Base-by-base conservation (phyloP, 92 coral and sea anemone species). In the Parazoanthus atlanticus region DNA sequence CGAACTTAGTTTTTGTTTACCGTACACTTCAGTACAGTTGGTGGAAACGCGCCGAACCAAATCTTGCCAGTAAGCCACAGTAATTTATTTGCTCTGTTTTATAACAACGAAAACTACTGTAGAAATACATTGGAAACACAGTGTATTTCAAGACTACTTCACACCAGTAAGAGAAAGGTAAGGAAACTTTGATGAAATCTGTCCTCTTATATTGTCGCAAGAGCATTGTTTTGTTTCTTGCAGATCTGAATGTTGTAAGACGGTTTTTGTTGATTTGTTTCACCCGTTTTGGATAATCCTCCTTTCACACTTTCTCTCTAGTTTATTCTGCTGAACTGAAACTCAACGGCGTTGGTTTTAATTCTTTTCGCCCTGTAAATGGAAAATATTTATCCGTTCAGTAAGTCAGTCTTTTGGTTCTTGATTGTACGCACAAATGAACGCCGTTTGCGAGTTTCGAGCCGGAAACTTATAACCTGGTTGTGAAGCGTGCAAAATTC, bases 131-230 rank as follows among this genome's bases (percentile, higher is more conserved):
- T 49, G 66, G 41, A 71, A 16, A 70, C 38, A 71, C 74, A 46
- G 87, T 84, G 40, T 67, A 38, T 84, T 46, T 84, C 56, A 70
- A 40, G 38, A 29, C 67, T 4, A 29, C 66, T 41, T 43, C 38
- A 71, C 74, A 52, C 41, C 64, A 54, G n/a, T 46, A 71, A 30
- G 65, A 43, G 25, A 70, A 84, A 84, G 87, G 87, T 84, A 84
- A 84, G 87, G 29, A n/a, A 30, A 56, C 9, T 13, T 82, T 82
- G 6, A 38, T 17, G 6, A 66, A 40, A 36, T 6, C 17, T 23
- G 32, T n/a, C 29, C 13, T 11, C 65, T 78, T n/a, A 0, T 26
- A 41, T 78, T 46, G 79, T 16, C 34, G 31, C 13, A 23, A 11
- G 2, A 77, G 52, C 23, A 41, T 71, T 71, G 33, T 33, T 29